Evolutionary conservation across 2,888 invertebrate species (phyloP), one percentile per base, ranked within the genome.

Genomic region (Amiota communis): DNA sequence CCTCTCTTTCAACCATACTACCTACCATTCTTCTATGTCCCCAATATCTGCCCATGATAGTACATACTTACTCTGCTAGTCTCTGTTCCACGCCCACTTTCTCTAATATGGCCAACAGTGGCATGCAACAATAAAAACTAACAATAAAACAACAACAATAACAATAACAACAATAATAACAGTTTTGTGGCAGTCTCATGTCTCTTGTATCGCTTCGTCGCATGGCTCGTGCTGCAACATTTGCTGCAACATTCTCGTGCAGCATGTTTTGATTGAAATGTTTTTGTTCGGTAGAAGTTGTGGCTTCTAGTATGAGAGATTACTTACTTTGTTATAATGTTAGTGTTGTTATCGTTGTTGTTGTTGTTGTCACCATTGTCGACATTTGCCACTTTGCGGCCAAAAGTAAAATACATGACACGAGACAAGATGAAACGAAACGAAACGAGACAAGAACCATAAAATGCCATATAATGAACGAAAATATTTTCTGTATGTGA

Each of bases 201-300:
- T 15, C 65, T 15, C 36, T 13, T 46, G 36, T 17, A 47, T 20
- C 59, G 47, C 11, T 46, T 46, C 64, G 70, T 63, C 8, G 49
- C 71, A 36, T 64, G 61, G 61, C 59, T 49, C 61, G 61, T 49
- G 61, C 63, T 71, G 64, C 71, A 71, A 71, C 64, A 71, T 71
- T 63, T 53, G 71, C 63, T 64, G 63, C 64, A 64, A 71, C 71
- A 71, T 64, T 71, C 64, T 71, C 63, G 51, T 63, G 63, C 36
- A 49, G 46, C n/a, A 67, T 53, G 76, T 78, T 84, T 80, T 81
- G 84, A 84, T 84, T 83, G 83, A 83, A 83, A 84, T 84, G 83
- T 83, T 84, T 83, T 84, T 83, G 81, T 81, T 83, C 78, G 79
- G 76, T 80, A 81, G 81, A 15, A 15, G 49, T 57, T 47, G 57